Evolutionary conservation across 2,888 invertebrate species (phyloP), one percentile per base, ranked within the genome.

Genomic region (Hyposoter didymator): DNA sequence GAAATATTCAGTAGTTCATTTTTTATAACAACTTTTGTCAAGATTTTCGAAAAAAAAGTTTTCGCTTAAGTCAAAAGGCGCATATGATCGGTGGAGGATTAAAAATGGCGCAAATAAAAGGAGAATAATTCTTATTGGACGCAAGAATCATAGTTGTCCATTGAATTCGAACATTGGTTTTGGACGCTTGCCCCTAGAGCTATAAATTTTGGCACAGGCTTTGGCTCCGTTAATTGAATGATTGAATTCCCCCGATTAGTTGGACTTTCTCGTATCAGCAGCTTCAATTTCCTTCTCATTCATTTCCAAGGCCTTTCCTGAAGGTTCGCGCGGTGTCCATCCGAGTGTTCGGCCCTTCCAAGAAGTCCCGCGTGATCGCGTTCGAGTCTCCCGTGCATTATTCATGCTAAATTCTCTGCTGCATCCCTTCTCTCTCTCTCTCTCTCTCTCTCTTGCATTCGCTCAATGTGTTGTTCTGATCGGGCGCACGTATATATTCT

Each of bases 331-430:
- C 39, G 28, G n/a, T 62, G 55, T 70, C 59, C 75, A 66, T 72
- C 55, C 83, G 86, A 87, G 85, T 86, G 84, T 84, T 84, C 84
- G 82, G 87, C 87, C 87, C 90, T 91, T 91, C 91, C 88, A 85
- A 90, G 91, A 91, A 91, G 90, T 84, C 87, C 88, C 79, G 66
- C 67, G 45, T 64, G 90, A 90, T 90, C 88, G 89, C 90, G 89
- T 89, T 88, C 88, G 45, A 87, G 84, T 49, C 62, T 73, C 73
- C 64, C 78, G 89, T 84, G 88, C 91, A 91, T 91, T 91, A 91
- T 91, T 91, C 90, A 91, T 91, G 91, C 91, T 89, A 90, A 88
- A 74, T 74, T 64, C 90, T 88, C 87, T 83, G 87, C 87, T 87
- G 86, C 88, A 80, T 84, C 83, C 85, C 88, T 86, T 79, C 84